A percentile compares a stretch with the other conserved stretches of the same genome.
Conservation (phyloP, 2,797 vertebrate genomes). For the Prionace glauca region DNA sequence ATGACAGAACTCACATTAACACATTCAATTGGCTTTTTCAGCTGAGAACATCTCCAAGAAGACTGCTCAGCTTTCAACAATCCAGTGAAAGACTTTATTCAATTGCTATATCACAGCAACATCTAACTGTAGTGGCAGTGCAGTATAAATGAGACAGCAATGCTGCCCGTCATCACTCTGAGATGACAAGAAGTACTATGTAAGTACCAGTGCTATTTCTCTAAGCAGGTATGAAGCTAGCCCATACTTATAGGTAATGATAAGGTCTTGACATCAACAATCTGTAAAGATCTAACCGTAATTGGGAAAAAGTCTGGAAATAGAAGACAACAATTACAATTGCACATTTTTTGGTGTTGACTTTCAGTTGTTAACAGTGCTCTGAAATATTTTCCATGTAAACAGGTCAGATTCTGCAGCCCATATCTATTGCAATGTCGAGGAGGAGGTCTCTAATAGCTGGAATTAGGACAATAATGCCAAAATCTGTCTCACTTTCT, state of each 20-base stretch:
- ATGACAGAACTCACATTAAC: not conserved
- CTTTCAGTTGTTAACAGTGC: not conserved
- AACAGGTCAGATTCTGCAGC: not conserved
- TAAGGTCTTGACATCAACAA: not conserved
- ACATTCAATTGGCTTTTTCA: not conserved
- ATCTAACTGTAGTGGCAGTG: not conserved
- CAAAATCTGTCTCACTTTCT: not conserved
- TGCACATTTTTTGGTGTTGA: not conserved
- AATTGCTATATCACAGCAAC: not conserved
- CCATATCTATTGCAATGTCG: not conserved
- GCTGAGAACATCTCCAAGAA: not conserved
- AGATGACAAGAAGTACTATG: not conserved
- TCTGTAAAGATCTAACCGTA: not conserved
- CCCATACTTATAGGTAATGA: not conserved
- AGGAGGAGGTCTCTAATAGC: not conserved
- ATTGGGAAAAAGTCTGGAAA: not conserved
- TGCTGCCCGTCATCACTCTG: not conserved
- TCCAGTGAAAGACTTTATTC: not conserved
- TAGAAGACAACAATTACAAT: not conserved
- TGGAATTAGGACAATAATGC: not conserved
- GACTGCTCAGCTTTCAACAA: not conserved
- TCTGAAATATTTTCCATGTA: not conserved
- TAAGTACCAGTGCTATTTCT: not conserved
- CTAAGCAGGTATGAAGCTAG: not conserved
- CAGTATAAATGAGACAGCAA: not conserved